Base-by-base conservation (phyloP, 2,888 invertebrate genomes). In the Bhutanitis thaidina region DNA sequence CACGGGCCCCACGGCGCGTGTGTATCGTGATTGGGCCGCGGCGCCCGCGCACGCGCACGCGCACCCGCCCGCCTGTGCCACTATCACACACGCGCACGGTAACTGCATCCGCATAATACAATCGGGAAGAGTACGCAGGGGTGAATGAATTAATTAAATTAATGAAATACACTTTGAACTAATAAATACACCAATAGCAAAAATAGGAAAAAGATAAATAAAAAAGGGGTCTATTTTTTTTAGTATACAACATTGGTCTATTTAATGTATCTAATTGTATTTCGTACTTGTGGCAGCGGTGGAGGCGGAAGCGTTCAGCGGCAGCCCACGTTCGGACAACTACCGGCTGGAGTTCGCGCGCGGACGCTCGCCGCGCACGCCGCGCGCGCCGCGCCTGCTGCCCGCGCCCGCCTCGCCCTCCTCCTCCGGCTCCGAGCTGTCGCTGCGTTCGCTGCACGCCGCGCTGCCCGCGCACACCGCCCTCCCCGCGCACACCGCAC, bases 291-390 rank as follows among this genome's bases (percentile, higher is more conserved):
- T 27, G 2, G 27, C 12, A 58, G 72, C 69, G 3, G 71, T 63
- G 0, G 85, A 86, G 25, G 76, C 73, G 3, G 76, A 74, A 30
- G 82, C 84, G 34, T 87, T 88, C 73, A 85, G 81, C 63, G 84
- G 86, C 59, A 80, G 83, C 50, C 90, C 89, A 0, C 80, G 81
- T 54, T 89, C 87, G 0, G 93, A 93, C 76, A 94, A 94, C 89
- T 94, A 94, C 80, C 89, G 94, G 64, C 90, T 91, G 75, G 93
- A 94, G 84, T 94, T 94, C 87, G 94, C 94, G 25, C 91, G 93
- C 62, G 93, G 94, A 0, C 88, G 91, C 61, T 64, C 71, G 8
- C 84, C 85, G 44, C 81, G 83, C 64, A 78, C 88, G 1, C 88
- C 87, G 54, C 82, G 83, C 53, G 62, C 85, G 1, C 85, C 85